These are phyloP conservation scores for Tyria jacobaeae DNA, from an alignment of 2,888 invertebrate species.

Conservation along the genomic window DNA sequence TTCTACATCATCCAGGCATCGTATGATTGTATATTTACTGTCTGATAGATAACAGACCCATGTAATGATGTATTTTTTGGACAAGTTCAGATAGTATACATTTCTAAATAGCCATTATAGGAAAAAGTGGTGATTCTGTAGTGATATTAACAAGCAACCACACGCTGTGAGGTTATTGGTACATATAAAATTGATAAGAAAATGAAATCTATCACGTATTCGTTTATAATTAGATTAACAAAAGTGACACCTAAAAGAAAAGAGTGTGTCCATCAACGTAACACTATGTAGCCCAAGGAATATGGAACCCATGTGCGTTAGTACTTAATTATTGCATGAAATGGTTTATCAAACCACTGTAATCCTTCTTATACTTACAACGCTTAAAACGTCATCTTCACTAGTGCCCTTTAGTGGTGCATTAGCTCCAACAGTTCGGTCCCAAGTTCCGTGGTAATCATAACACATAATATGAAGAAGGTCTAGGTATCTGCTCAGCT, in stretches of 20 bases:
- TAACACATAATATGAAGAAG: slow-evolving; percentile 95
- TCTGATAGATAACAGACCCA: too few relatives aligned
- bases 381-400: slow-evolving; percentile 87
- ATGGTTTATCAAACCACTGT: background rate
- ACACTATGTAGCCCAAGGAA: too few relatives aligned
- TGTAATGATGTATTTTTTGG: too few relatives aligned
- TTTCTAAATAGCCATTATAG: too few relatives aligned
- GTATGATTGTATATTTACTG: too few relatives aligned
- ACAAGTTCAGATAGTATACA: too few relatives aligned
- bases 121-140: background rate
- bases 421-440: slow-evolving; percentile 91
- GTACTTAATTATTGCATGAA: too few relatives aligned
- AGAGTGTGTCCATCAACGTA: background rate
- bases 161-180: too few relatives aligned
- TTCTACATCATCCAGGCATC: too few relatives aligned
- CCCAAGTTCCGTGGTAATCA: slow-evolving; percentile 96
- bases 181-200: background rate
- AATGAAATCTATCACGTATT: background rate
- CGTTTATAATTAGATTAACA: background rate
- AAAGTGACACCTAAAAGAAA: background rate
- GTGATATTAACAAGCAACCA: background rate
- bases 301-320: background rate
- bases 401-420: slow-evolving; percentile 88
- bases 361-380: slow-evolving; percentile 85
- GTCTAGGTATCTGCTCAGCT: slow-evolving; percentile 89